Evolutionary conservation across 2,888 invertebrate species (phyloP).

Genomic region (Epinotia demarniana): DNA sequence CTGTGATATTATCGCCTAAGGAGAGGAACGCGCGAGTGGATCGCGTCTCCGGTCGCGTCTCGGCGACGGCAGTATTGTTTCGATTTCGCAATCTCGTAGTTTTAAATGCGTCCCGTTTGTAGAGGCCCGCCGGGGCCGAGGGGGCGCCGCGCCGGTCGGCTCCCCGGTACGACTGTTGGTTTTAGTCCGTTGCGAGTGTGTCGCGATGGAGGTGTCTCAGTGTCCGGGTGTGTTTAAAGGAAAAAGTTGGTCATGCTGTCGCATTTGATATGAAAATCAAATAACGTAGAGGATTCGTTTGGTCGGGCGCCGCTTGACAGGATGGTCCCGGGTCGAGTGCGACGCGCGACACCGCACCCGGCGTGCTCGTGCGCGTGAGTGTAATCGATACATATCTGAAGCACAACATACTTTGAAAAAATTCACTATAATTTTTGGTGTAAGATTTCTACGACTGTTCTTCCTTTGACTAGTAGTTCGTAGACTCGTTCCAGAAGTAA

Average conservation of each 20-base stretch:
- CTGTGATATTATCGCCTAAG: constrained; percentile 83
- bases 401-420: constrained; percentile 55
- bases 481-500: constrained; percentile 56
- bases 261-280: constrained; percentile 51
- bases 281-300: constrained; percentile 57
- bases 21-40: constrained; percentile 58
- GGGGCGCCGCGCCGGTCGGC: not conserved
- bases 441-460: constrained; percentile 57
- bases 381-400: constrained; percentile 63
- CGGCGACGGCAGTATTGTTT: constrained; percentile 47
- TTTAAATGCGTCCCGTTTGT: constrained; percentile 47
- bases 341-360: constrained; percentile 21
- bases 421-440: constrained; percentile 57
- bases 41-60: constrained; percentile 44
- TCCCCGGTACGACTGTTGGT: constrained; percentile 13
- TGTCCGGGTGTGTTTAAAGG: constrained; percentile 49
- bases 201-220: constrained; percentile 46
- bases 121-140: constrained; percentile 23
- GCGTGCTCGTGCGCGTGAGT: constrained; percentile 43
- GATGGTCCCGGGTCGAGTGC: not conserved
- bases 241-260: constrained; percentile 52
- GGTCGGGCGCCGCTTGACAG: constrained; percentile 57
- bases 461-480: constrained; percentile 61
- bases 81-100: constrained; percentile 65
- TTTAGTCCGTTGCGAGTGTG: constrained; percentile 45